Evolutionary conservation across 2,888 invertebrate species (phyloP).

Genomic region (Leucania comma): DNA sequence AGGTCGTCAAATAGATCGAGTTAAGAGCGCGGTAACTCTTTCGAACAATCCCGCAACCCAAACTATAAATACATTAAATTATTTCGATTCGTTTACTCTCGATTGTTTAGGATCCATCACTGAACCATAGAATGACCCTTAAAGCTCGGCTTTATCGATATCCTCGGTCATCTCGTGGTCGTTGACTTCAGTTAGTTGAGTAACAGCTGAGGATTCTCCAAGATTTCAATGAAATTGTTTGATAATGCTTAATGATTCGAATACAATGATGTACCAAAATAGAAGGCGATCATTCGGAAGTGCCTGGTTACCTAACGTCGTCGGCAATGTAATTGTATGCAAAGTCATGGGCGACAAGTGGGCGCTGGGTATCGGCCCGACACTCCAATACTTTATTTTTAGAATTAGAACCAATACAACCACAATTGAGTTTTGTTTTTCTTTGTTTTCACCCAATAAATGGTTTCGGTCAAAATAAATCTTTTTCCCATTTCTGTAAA

Average conservation of each 20-base stretch:
- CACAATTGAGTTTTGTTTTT: slow-evolving; percentile 31
- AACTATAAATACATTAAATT: slow-evolving; percentile 2
- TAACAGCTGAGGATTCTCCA: slow-evolving; percentile 17
- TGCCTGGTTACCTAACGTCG: slow-evolving; percentile 36
- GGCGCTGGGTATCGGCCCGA: slow-evolving; percentile 48
- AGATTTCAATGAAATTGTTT: slow-evolving; percentile 31
- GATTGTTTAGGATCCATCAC: slow-evolving; percentile 6
- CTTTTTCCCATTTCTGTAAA: slow-evolving; percentile 19
- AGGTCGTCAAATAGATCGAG: too few species aligned
- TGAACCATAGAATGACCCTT: slow-evolving; percentile 4
- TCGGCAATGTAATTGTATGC: slow-evolving; percentile 39
- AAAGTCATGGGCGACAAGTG: slow-evolving; percentile 62
- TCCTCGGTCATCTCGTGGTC: slow-evolving; percentile 16
- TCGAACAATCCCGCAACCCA: too few species aligned
- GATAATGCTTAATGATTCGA: slow-evolving; percentile 30
- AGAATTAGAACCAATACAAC: slow-evolving; percentile 37
- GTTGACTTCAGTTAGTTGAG: slow-evolving; percentile 32
- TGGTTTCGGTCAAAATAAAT: slow-evolving; percentile 12
- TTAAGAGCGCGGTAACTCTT: too few species aligned
- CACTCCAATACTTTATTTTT: slow-evolving; percentile 56
- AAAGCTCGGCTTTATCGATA: slow-evolving; percentile 17
- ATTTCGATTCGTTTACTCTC: slow-evolving; percentile 11
- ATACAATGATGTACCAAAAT: slow-evolving; percentile 40
- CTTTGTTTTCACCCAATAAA: slow-evolving; percentile 20
- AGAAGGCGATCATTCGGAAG: slow-evolving; percentile 43